Evolutionary conservation across 1,140 invertebrate species (phyloP).

Genomic region (Drosophila grimshawi): DNA sequence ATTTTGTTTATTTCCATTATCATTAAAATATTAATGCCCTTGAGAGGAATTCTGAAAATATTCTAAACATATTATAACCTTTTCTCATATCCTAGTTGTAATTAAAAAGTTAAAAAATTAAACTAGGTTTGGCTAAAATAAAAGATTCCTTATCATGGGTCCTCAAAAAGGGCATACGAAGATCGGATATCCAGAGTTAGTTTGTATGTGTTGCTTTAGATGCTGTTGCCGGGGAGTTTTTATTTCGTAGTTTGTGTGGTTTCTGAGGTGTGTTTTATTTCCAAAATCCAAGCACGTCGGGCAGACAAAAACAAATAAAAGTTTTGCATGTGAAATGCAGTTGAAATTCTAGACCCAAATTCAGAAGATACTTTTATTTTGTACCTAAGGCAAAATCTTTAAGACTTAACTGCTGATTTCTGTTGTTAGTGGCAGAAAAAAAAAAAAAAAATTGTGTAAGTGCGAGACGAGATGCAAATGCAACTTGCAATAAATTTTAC

Average conservation of each 20-base stretch:
- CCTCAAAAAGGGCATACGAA: not conserved
- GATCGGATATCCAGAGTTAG: not conserved
- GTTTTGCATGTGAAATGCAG: slow-evolving; percentile 31
- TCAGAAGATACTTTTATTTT: slow-evolving; percentile 14
- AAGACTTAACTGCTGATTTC: not conserved
- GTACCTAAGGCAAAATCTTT: not conserved
- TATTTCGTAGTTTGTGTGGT: not conserved
- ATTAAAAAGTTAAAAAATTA: no score
- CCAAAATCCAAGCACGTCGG: slow-evolving; percentile 37
- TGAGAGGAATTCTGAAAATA: no score
- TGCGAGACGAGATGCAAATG: slow-evolving; percentile 12
- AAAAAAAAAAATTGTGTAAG: slow-evolving; percentile 2
- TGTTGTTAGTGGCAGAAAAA: not conserved
- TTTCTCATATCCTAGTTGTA: no score
- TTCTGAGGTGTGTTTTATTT: slow-evolving; percentile 19
- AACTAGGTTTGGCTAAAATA: no score
- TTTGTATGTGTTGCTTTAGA: not conserved
- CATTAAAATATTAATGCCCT: no score
- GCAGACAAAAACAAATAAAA: not conserved
- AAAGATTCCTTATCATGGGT: no score
- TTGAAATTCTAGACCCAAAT: slow-evolving; percentile 10
- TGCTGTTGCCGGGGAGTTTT: not conserved
- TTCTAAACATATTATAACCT: no score
- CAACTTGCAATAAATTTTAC: slow-evolving; percentile 29
- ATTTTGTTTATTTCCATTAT: no score